Evolutionary conservation across 1,140 invertebrate species (phyloP).

Genomic region (Drosophila melanogaster): Release_6_plus_ISO1_MT NT_033777.3:21850501-21851000

Average conservation of each 20-base stretch:
- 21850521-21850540: conserved; percentile 27
- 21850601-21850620: not conserved
- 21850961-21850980: conserved; percentile 41
- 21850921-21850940: conserved; percentile 39
- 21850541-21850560: conserved; percentile 49
- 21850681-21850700: conserved; percentile 49
- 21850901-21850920: conserved; percentile 33
- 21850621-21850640: conserved; percentile 70
- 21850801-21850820: conserved; percentile 38
- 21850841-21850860: conserved; percentile 63
- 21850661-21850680: conserved; percentile 63
- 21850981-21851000: conserved; percentile 43
- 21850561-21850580: conserved; percentile 55
- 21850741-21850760: conserved; percentile 47
- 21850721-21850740: conserved; percentile 42
- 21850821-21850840: conserved; percentile 38
- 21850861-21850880: conserved; percentile 37
- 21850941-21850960: conserved; percentile 40
- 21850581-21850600: conserved; percentile 17
- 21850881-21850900: conserved; percentile 11
- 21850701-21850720: conserved; percentile 29
- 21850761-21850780: conserved; percentile 70
- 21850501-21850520: conserved; percentile 54
- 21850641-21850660: conserved; percentile 57
- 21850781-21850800: conserved; percentile 75